Conservation (phyloP, 2,113 vertebrate genomes). For the Sander vitreus region DNA sequence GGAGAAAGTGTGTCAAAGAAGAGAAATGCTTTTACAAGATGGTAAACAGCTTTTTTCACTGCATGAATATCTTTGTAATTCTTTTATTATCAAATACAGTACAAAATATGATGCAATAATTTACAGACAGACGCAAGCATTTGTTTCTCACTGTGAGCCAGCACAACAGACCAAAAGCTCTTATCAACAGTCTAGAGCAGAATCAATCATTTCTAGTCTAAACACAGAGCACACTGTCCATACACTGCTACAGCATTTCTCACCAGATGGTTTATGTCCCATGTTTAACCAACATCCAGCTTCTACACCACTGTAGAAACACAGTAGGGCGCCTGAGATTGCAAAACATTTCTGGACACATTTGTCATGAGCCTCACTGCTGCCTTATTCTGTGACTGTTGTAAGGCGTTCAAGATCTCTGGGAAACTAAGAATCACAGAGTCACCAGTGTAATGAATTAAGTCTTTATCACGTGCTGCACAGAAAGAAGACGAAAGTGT, state of each 20-base stretch:
- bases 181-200: slow-evolving; percentile 69
- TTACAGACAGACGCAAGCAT: slow-evolving; percentile 3
- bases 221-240: slow-evolving; percentile 63
- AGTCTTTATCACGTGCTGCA: no score
- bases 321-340: slow-evolving; percentile 19
- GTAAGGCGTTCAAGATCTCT: slow-evolving; percentile 5
- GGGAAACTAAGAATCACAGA: background rate
- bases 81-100: slow-evolving; percentile 11
- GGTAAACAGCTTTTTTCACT: background rate
- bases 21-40: background rate
- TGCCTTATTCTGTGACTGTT: background rate
- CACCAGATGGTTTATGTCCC: slow-evolving; percentile 56
- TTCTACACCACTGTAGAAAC: slow-evolving; percentile 20
- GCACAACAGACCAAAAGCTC: slow-evolving; percentile 37
- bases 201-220: slow-evolving; percentile 59
- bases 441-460: no score
- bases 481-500: no score
- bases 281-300: slow-evolving; percentile 43
- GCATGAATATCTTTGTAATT: slow-evolving; percentile 4
- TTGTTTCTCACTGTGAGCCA: slow-evolving; percentile 30
- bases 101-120: slow-evolving; percentile 7
- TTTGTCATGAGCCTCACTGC: slow-evolving; percentile 22
- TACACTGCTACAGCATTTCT: slow-evolving; percentile 30
- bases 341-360: slow-evolving; percentile 30
- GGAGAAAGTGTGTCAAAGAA: slow-evolving; percentile 9